Evolutionary conservation across 2,113 vertebrate genomes (phyloP).

Genomic region (Ceyx melanurus): DNA sequence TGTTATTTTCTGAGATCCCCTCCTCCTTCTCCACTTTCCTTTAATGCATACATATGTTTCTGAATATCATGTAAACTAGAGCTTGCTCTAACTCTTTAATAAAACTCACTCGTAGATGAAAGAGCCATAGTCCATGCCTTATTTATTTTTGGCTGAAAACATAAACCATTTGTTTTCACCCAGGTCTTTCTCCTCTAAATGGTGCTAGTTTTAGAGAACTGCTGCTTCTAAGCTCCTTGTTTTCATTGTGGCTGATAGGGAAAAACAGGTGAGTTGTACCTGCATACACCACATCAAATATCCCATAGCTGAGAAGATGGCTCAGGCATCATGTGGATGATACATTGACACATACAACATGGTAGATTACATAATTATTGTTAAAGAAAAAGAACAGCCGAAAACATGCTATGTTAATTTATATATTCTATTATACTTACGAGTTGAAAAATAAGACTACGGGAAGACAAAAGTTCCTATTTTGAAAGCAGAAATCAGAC

Average conservation of each 20-base stretch:
- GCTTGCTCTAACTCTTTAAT: slow-evolving; percentile 86
- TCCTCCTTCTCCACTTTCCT: slow-evolving; percentile 90
- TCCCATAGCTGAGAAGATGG: not conserved
- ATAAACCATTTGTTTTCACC: slow-evolving; percentile 43
- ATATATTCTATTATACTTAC: slow-evolving; percentile 47
- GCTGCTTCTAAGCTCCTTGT: slow-evolving; percentile 18
- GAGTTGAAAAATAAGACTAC: slow-evolving; percentile 58
- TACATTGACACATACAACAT: not conserved
- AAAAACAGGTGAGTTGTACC: slow-evolving; percentile 14
- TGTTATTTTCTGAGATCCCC: slow-evolving; percentile 89
- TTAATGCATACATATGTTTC: slow-evolving; percentile 94
- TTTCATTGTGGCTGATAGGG: not conserved
- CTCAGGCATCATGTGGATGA: not conserved
- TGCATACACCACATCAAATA: not conserved
- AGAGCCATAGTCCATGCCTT: slow-evolving; percentile 48
- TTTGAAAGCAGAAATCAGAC: slow-evolving; percentile 11
- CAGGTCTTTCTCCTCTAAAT: slow-evolving; percentile 39
- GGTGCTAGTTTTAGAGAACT: slow-evolving; percentile 48
- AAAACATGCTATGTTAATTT: slow-evolving; percentile 32
- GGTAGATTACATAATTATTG: slow-evolving; percentile 15
- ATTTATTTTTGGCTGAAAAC: slow-evolving; percentile 57
- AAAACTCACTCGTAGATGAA: slow-evolving; percentile 76
- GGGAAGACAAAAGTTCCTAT: slow-evolving; percentile 36
- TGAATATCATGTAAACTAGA: slow-evolving; percentile 87
- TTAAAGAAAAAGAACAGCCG: not conserved